Evolutionary conservation across 37 sponge, comb jelly and placozoan species (phyloP).

Genomic region (Chondrosia reniformis): DNA sequence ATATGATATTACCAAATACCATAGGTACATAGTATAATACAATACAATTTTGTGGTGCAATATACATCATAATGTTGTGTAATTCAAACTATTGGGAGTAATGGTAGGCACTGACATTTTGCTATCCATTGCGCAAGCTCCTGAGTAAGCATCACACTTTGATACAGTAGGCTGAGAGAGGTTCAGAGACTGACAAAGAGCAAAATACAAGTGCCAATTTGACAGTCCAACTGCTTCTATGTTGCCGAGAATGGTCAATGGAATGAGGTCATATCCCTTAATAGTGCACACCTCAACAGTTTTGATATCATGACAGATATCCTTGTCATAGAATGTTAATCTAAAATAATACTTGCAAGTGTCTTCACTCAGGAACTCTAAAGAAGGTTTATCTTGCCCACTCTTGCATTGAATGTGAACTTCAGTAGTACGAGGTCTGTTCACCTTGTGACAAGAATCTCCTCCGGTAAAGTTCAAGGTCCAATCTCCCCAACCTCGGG

Average conservation of each 20-base stretch:
- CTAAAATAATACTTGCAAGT: conserved; percentile 57
- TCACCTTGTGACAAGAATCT: conserved; percentile 28
- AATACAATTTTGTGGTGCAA: no score
- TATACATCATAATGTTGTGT: no score
- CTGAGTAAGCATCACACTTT: not conserved
- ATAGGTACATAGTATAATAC: no score
- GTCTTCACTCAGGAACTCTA: conserved; percentile 39
- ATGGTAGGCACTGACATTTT: no score
- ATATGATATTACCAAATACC: no score
- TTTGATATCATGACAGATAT: not conserved
- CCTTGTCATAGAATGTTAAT: conserved; percentile 29
- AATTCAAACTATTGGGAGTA: no score
- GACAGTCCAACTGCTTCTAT: conserved; percentile 7
- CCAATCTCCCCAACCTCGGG: conserved; percentile 18
- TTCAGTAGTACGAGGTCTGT: conserved; percentile 19
- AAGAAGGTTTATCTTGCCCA: not conserved
- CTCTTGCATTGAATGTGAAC: conserved; percentile 47
- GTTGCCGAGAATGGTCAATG: conserved; percentile 17
- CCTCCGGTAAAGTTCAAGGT: conserved; percentile 39
- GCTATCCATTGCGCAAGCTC: no score
- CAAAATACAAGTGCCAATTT: not conserved
- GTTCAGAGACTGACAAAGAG: conserved; percentile 16
- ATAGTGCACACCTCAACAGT: conserved; percentile 42
- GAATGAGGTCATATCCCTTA: conserved; percentile 49
- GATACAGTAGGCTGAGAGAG: not conserved